Evolutionary conservation across 2,797 vertebrate species (phyloP).

Genomic region (Acanthurus tractus): DNA sequence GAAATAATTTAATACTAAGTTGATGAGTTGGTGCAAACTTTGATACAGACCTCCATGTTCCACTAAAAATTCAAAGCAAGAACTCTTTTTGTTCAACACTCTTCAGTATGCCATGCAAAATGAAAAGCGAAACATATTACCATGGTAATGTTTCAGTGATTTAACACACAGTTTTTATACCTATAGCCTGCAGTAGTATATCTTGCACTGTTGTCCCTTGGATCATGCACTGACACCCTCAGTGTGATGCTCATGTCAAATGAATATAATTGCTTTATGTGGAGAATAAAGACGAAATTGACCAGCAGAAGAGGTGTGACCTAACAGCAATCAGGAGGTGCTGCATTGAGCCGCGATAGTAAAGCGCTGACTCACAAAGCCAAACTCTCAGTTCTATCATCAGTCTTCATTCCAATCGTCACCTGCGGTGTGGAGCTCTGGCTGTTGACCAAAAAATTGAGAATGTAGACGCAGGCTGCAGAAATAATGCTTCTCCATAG

Average conservation of each 20-base stretch:
- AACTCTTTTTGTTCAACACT: background rate
- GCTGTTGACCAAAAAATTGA: slow-evolving; percentile 27
- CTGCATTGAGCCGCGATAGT: background rate
- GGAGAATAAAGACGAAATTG: background rate
- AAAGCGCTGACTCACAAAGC: slow-evolving; percentile 36
- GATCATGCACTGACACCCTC: background rate
- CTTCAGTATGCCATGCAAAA: too few relatives aligned
- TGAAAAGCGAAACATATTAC: too few relatives aligned
- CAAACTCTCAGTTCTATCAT: slow-evolving; percentile 36
- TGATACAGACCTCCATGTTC: background rate
- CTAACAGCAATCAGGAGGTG: slow-evolving; percentile 8
- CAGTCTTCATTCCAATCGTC: slow-evolving; percentile 51
- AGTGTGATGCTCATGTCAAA: background rate
- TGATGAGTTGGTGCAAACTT: background rate
- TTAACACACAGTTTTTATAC: too few relatives aligned
- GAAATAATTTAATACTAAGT: too few relatives aligned
- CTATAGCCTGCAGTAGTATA: background rate
- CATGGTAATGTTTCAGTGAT: background rate
- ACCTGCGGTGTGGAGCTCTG: slow-evolving; percentile 31
- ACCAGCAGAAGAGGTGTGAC: slow-evolving; percentile 5
- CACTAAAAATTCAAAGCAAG: background rate
- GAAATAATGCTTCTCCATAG: slow-evolving; percentile 38
- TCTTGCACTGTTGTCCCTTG: background rate
- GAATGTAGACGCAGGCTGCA: slow-evolving; percentile 13
- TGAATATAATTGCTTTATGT: background rate